Evolutionary conservation across 1,140 invertebrate genomes (phyloP).

Genomic region (Drosophila murphyi): DNA sequence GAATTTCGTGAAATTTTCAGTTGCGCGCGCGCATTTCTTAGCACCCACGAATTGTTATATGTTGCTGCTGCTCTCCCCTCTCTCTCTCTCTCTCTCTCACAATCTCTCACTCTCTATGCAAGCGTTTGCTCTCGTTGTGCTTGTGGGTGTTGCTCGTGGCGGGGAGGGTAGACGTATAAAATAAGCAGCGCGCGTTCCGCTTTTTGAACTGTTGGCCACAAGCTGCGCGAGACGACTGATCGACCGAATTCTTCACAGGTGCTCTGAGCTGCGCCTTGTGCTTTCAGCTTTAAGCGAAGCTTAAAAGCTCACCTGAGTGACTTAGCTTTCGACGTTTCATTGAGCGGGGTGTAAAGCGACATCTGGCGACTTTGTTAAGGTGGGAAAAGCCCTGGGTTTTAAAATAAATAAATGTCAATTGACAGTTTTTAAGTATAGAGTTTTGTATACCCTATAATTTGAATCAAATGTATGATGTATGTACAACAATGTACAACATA

Average conservation of each 20-base stretch:
- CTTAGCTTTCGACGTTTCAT: neutral
- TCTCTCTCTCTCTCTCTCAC: conserved; percentile 25
- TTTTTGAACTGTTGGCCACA: conserved; percentile 57
- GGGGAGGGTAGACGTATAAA: conserved; percentile 36
- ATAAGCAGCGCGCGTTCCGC: conserved; percentile 54
- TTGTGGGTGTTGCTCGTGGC: conserved; percentile 9
- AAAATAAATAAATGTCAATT: neutral
- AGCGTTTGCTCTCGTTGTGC: conserved; percentile 41
- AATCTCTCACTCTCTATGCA: conserved; percentile 21
- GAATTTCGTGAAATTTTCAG: conserved; percentile 56
- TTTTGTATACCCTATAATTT: too few relatives aligned
- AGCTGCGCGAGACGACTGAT: conserved; percentile 71
- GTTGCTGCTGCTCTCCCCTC: conserved; percentile 28
- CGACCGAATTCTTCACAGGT: conserved; percentile 2
- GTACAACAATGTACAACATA: too few relatives aligned
- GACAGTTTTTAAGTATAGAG: too few relatives aligned
- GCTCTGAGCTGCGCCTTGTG: conserved; percentile 18
- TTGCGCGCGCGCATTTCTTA: conserved; percentile 58
- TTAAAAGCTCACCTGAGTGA: conserved; percentile 10
- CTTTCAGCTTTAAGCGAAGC: conserved; percentile 22
- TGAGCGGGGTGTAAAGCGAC: conserved; percentile 7
- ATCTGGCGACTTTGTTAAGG: neutral
- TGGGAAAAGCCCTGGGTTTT: neutral
- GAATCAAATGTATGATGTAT: too few relatives aligned
- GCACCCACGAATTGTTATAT: conserved; percentile 61